A percentile compares a stretch with the other conserved stretches of the same genome.
phyloP scores from a whole-genome alignment of 2,888 invertebrate species.

The Cenopis cana region DNA sequence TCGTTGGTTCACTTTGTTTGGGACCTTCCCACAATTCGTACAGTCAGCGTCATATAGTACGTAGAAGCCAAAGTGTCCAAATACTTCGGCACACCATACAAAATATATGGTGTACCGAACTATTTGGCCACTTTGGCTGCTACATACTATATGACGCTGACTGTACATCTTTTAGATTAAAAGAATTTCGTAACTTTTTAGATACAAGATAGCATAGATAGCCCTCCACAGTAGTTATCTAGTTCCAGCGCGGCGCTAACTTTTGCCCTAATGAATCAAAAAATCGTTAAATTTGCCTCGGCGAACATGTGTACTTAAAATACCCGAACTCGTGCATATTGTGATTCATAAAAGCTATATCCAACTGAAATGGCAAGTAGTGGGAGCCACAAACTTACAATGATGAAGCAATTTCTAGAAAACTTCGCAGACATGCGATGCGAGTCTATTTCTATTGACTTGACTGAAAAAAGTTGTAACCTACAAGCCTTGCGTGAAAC shows the following conservation, averaged over 20 bases:
- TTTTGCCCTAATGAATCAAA: no score
- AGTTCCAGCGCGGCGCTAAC: not conserved
- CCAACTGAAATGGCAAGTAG: constrained; percentile 1
- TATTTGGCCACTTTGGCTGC: no score
- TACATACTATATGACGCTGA: no score
- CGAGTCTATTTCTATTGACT: not conserved
- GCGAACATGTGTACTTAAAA: not conserved
- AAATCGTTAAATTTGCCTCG: no score
- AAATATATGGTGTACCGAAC: no score
- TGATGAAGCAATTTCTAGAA: constrained; percentile 8
- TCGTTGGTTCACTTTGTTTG: no score
- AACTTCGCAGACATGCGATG: constrained; percentile 14
- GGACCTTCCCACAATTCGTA: no score
- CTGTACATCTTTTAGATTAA: not conserved
- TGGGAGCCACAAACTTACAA: constrained; percentile 8
- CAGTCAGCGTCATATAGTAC: no score
- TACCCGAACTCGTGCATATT: not conserved
- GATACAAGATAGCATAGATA: not conserved
- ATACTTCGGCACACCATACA: no score
- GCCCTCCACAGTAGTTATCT: not conserved
- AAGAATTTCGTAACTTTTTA: not conserved
- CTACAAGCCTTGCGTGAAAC: no score
- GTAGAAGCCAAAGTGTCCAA: no score
- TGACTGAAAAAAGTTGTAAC: not conserved
- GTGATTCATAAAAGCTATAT: constrained; percentile 11